Evolutionary conservation across 2,888 invertebrate species (phyloP), one percentile per base, ranked within the genome.

Genomic region (Buathra laborator): DNA sequence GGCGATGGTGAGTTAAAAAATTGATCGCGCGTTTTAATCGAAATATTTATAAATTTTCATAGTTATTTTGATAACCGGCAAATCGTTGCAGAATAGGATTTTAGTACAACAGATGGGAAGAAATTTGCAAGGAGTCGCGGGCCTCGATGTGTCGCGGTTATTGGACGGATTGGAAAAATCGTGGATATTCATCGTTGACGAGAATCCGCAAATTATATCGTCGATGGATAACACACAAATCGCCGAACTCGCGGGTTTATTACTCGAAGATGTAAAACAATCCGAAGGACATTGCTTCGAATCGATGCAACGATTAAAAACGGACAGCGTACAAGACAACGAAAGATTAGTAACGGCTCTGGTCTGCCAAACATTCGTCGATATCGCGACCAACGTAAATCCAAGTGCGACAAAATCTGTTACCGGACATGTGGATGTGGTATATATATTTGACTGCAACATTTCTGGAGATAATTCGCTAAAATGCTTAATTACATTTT

Each of bases 151-250:
- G 48, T 86, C 76, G 16, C 71, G 19, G 53, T 81, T 91, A 74
- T 82, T 90, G 59, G 89, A 86, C 24, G 87, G 87, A 37, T 80
- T 91, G 14, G 86, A 90, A 46, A 53, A 87, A 53, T 88, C 76
- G 72, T 93, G 93, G 92, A 43, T 48, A 10, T 64, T 75, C 16
- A 87, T 92, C 43, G 79, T 92, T 43, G 88, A 90, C 72, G 78
- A 87, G 81, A 87, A 91, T 84, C 82, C 88, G 32, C 83, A 89
- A 37, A 78, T 89, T 16, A 82, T 92, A 77, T 43, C 81, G 16
- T 74, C 77, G 24, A 87, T 93, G 66, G 84, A 79, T 81, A 81
- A 88, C 37, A 80, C 79, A 44, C 90, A 92, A 16, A 68, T 92
- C 43, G 85, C 87, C 9, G 83, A 89, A 78, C 14, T 92, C 14